Evolutionary conservation across 2,888 invertebrate species (phyloP), one percentile per base, ranked within the genome.

Genomic region (Trachelus stipa): DNA sequence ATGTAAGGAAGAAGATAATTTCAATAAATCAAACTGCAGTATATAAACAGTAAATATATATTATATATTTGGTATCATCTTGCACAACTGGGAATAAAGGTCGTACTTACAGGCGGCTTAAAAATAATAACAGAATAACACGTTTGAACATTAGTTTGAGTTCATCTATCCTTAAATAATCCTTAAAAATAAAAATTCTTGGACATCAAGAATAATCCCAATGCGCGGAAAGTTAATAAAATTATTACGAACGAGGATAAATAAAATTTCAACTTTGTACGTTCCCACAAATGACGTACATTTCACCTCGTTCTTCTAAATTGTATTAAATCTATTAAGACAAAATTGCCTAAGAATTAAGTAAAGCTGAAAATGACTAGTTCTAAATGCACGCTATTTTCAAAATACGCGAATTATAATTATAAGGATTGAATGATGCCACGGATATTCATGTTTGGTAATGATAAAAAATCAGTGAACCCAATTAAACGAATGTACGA

Each of bases 301-400:
- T 56, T 56, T 56, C 9, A 23, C 23, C 56, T 23, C 9, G 23
- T 15, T 2, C 23, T 56, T 75, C 33, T 40, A 68, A 40, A 69
- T 69, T 56, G 33, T 34, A 35, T 40, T 76, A 68, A 33, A 74
- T 73, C 71, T 56, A 76, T 34, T 74, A 73, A 73, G 69, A 74
- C 73, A 73, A 75, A 71, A 69, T 76, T 76, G n/a, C 34, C 69
- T 68, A 75, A 78, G 37, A 75, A 31, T 77, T 34, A 31, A 79
- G 73, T 81, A 81, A 82, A 82, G 80, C 82, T 80, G 77, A 74
- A 76, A 56, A 78, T 83, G 83, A 83, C 83, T 83, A 83, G 83
- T 81, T 77, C 83, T 82, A 83, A 71, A 71, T 71, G 15, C 71
- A 71, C 71, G 23, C 33, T 71, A 71, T 31, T 23, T 56, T 56